phyloP scores from a whole-genome alignment of 2,797 vertebrate genomes.

The Podarcis lilfordi region DNA sequence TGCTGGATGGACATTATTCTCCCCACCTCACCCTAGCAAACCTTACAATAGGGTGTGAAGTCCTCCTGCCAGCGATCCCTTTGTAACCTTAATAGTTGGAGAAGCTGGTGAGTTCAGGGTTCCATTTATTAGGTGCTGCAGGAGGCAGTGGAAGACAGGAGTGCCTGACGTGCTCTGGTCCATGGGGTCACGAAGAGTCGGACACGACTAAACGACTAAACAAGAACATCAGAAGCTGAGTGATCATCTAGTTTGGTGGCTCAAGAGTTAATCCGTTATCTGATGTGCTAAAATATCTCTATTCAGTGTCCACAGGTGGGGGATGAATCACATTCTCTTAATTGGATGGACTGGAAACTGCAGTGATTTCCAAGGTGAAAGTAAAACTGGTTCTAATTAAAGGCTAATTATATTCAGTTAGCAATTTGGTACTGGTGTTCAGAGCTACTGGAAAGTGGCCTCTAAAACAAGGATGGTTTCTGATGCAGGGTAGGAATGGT shows the following conservation, averaged over 20 bases:
- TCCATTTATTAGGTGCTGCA: not conserved
- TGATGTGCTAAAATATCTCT: conserved; percentile 33
- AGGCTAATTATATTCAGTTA: conserved; percentile 62
- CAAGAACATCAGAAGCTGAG: not conserved
- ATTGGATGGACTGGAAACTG: conserved; percentile 46
- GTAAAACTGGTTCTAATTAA: conserved; percentile 67
- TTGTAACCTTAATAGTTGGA: not conserved
- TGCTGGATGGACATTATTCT: not conserved
- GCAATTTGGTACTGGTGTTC: conserved; percentile 53
- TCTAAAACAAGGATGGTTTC: not conserved
- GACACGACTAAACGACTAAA: too few species aligned
- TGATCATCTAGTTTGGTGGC: not conserved
- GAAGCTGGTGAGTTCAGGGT: not conserved
- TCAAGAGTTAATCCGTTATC: conserved; percentile 49
- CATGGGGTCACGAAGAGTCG: too few species aligned
- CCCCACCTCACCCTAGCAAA: not conserved
- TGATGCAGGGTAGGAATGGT: not conserved
- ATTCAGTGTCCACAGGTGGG: conserved; percentile 44
- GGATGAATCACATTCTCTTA: conserved; percentile 54
- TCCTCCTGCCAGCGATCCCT: not conserved
- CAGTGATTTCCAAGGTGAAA: conserved; percentile 61
- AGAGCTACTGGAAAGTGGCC: conserved; percentile 14
- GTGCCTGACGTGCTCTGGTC: too few species aligned
- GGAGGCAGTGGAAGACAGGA: too few species aligned
- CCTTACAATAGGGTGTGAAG: not conserved